A percentile compares a stretch with the other conserved stretches of the same genome.
These are phyloP conservation scores for Ornithoptera alexandrae DNA, from an alignment of 2,888 invertebrate genomes.

Conservation along the genomic window DNA sequence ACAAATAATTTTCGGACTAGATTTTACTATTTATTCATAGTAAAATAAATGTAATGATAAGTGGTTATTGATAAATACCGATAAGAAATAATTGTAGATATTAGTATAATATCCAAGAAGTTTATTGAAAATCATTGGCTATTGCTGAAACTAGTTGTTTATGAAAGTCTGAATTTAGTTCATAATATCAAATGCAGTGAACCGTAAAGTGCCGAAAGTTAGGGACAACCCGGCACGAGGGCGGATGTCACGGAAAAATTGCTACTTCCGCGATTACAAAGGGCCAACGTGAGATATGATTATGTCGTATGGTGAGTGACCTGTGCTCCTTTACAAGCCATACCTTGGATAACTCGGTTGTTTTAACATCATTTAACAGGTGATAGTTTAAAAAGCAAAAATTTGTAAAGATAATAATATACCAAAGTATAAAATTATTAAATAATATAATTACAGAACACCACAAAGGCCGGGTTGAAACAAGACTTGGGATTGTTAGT, in stretches of 20 bases:
- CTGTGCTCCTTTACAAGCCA: constrained; percentile 52
- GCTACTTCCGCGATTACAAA: constrained; percentile 69
- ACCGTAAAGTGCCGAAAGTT: constrained; percentile 28
- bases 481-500: constrained; percentile 45
- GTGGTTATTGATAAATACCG: too few relatives aligned
- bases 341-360: constrained; percentile 26
- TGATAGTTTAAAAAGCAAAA: not conserved
- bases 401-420: not conserved
- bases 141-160: not conserved
- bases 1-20: too few relatives aligned
- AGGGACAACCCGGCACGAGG: constrained; percentile 39
- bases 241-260: constrained; percentile 58
- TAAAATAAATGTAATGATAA: too few relatives aligned
- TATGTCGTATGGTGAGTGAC: constrained; percentile 60
- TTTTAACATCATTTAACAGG: not conserved
- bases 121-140: too few relatives aligned
- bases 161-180: constrained; percentile 9
- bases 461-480: constrained; percentile 15
- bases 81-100: too few relatives aligned
- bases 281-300: constrained; percentile 62
- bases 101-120: too few relatives aligned
- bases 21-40: too few relatives aligned
- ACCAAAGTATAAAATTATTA: not conserved
- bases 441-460: constrained; percentile 13
- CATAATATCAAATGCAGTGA: constrained; percentile 46